phyloP scores from a whole-genome alignment of 2,113 vertebrate genomes.

The Amazona vittata region DNA sequence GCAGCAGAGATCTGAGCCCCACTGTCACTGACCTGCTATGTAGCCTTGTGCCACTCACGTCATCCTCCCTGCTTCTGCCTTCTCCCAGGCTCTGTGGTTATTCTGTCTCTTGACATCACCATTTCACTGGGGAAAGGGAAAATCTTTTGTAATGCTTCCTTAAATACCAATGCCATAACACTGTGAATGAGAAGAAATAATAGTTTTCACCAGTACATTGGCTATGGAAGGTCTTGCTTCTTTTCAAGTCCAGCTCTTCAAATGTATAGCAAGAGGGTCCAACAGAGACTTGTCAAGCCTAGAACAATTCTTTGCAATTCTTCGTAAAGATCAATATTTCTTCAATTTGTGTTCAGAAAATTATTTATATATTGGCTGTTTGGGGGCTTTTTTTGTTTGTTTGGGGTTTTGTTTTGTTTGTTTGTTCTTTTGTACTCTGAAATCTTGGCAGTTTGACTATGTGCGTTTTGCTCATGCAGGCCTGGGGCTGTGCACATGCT shows the following conservation, averaged over 20 bases:
- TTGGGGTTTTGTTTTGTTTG: background rate
- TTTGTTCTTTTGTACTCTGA: background rate
- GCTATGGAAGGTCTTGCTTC: background rate
- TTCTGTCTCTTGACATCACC: background rate
- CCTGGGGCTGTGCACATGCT: fast-evolving
- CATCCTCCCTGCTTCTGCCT: background rate
- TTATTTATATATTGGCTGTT: background rate
- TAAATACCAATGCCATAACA: background rate
- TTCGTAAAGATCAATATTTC: background rate
- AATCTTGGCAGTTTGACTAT: background rate
- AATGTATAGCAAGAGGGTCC: background rate
- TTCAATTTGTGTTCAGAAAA: background rate
- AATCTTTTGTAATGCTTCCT: background rate
- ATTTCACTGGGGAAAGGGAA: background rate
- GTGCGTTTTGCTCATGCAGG: background rate
- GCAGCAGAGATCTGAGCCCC: fast-evolving
- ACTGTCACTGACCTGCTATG: fast-evolving
- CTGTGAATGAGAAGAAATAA: background rate
- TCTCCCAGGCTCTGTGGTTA: background rate
- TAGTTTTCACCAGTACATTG: background rate
- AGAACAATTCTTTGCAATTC: background rate
- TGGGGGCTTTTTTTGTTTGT: background rate
- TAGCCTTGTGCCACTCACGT: background rate
- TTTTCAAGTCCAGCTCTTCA: background rate
- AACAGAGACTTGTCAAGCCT: background rate